Percentiles rank a stretch among this genome's conserved stretches.
These are phyloP conservation scores for Nebria salina DNA, from an alignment of 2,888 invertebrate species.

Conservation along the genomic window DNA sequence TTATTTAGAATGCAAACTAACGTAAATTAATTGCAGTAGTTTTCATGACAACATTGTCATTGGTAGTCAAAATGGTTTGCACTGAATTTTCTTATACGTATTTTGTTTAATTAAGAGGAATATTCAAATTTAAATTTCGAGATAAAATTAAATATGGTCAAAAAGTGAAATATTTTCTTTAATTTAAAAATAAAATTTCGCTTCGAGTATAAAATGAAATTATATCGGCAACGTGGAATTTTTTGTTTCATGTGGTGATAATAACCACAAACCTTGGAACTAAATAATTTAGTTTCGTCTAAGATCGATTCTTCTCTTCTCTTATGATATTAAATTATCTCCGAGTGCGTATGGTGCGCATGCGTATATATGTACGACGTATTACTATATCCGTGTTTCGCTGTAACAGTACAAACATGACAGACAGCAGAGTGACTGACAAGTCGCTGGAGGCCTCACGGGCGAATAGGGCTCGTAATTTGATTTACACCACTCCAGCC, in stretches of 20 bases:
- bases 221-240: no score
- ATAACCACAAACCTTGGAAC: not conserved
- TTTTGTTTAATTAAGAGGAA: no score
- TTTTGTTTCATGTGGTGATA: not conserved
- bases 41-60: not conserved
- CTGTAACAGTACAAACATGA: conserved; percentile 24
- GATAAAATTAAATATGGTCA: no score
- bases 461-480: conserved; percentile 28
- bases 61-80: no score
- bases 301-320: not conserved
- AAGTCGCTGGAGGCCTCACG: conserved; percentile 26
- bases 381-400: not conserved
- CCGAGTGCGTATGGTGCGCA: not conserved
- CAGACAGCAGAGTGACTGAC: conserved; percentile 34
- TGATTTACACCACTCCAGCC: conserved; percentile 32
- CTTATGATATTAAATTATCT: not conserved
- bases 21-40: not conserved
- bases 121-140: no score
- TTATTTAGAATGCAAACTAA: not conserved
- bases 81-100: no score
- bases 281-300: not conserved
- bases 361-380: not conserved
- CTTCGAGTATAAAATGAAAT: no score
- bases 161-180: no score
- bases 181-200: no score